These are phyloP conservation scores for Benthosema pterotum DNA, from an alignment of 2,797 vertebrate species.

Conservation along the genomic window DNA sequence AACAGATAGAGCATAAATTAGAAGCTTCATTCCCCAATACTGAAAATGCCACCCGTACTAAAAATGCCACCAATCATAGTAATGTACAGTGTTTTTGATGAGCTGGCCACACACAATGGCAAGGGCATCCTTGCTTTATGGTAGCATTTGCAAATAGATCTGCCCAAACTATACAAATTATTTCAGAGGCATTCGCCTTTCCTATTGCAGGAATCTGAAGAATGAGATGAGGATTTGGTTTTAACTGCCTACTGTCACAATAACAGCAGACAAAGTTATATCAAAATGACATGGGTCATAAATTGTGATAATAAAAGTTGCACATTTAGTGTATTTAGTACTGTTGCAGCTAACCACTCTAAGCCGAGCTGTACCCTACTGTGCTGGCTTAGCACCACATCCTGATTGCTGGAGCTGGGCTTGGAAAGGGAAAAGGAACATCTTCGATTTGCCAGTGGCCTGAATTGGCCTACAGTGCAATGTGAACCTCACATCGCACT, in stretches of 20 bases:
- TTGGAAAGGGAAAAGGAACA: conserved; percentile 4
- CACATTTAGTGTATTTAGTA: neutral
- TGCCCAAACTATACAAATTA: neutral
- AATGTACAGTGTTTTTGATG: too few relatives aligned
- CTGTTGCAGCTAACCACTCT: neutral
- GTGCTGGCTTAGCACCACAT: conserved; percentile 1
- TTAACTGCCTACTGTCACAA: conserved; percentile 9
- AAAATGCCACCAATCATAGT: too few relatives aligned
- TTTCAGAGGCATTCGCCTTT: conserved; percentile 2
- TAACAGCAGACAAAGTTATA: conserved; percentile 2
- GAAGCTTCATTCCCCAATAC: too few relatives aligned
- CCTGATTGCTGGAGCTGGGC: neutral
- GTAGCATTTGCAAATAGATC: too few relatives aligned
- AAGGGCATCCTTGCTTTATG: too few relatives aligned
- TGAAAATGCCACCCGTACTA: too few relatives aligned
- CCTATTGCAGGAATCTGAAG: neutral
- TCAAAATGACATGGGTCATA: conserved; percentile 4
- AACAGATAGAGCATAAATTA: too few relatives aligned
- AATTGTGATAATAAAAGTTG: conserved; percentile 2
- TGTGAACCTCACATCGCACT: too few relatives aligned
- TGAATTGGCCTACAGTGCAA: neutral
- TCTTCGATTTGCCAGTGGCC: neutral
- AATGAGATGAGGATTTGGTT: conserved; percentile 1
- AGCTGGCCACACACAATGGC: too few relatives aligned
- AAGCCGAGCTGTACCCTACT: neutral